These are phyloP conservation scores for Cygnus atratus DNA, from an alignment of 2,113 vertebrate genomes.

Conservation along the genomic window DNA sequence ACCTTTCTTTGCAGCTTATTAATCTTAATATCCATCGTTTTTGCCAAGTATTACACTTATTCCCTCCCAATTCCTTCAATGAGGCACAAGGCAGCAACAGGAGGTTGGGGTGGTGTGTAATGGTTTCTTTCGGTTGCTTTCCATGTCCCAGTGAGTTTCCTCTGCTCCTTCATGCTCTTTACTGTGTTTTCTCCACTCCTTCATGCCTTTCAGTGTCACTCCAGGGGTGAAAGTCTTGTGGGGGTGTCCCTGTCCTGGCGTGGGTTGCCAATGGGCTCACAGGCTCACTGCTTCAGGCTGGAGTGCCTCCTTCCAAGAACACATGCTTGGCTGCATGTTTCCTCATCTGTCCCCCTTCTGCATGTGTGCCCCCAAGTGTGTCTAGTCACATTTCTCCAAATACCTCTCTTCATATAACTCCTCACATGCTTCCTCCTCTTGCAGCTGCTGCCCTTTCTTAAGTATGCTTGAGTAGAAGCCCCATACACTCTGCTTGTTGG, in stretches of 20 bases:
- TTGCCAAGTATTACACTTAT: background rate
- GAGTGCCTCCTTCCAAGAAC: background rate
- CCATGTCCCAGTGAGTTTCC: background rate
- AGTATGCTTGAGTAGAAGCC: background rate
- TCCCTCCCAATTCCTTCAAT: background rate
- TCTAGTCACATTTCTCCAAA: background rate
- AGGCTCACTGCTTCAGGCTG: background rate
- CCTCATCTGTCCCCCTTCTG: rapidly evolving
- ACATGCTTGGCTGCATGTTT: background rate
- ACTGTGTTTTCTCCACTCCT: background rate
- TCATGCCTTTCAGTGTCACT: background rate
- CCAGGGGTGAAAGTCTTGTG: background rate
- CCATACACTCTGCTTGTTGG: background rate
- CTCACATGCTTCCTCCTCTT: background rate
- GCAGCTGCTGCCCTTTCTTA: background rate
- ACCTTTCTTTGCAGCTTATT: background rate
- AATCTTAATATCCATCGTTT: background rate
- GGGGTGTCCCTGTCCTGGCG: background rate
- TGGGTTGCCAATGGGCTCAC: background rate
- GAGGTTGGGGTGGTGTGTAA: background rate
- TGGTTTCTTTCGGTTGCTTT: background rate
- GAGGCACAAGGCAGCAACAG: background rate
- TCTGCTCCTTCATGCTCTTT: background rate
- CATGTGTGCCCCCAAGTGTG: background rate
- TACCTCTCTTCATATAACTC: background rate